A percentile compares a stretch with the other conserved stretches of the same genome.
Conservation (phyloP, 2,888 invertebrate genomes). For the Odontocolon sp. region DNA sequence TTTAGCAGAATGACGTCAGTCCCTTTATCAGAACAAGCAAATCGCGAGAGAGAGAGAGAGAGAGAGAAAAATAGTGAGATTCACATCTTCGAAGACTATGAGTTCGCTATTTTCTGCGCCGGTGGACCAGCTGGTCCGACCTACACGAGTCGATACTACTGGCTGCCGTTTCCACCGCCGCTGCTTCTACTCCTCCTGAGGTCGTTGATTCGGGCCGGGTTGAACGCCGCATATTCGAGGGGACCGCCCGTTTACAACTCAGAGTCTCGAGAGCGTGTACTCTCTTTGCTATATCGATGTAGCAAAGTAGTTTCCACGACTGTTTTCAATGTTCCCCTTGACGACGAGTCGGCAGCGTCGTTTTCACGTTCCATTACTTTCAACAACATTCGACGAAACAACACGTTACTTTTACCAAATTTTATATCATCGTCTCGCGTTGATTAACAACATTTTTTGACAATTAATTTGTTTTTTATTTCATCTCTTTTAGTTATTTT, state of each 20-base stretch:
- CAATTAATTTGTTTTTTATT: background rate
- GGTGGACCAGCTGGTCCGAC: constrained; percentile 41
- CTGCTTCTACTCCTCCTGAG: constrained; percentile 22
- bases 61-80: background rate
- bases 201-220: constrained; percentile 53
- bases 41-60: background rate
- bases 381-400: background rate
- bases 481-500: background rate
- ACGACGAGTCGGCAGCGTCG: constrained; percentile 24
- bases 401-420: background rate
- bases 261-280: background rate
- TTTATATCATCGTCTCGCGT: background rate
- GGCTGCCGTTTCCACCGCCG: background rate
- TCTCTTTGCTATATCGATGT: constrained; percentile 43
- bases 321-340: constrained; percentile 42
- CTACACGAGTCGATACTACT: constrained; percentile 30
- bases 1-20: background rate
- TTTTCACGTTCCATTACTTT: constrained; percentile 11
- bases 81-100: constrained; percentile 27
- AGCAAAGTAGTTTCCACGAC: background rate
- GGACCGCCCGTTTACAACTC: constrained; percentile 18
- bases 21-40: background rate
- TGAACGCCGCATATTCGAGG: constrained; percentile 52
- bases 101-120: constrained; percentile 13
- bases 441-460: background rate